Percentiles rank a stretch among this genome's conserved stretches.
Evolutionary conservation across 2,113 vertebrate species (phyloP).

Genomic region (Empidonax alnorum): DNA sequence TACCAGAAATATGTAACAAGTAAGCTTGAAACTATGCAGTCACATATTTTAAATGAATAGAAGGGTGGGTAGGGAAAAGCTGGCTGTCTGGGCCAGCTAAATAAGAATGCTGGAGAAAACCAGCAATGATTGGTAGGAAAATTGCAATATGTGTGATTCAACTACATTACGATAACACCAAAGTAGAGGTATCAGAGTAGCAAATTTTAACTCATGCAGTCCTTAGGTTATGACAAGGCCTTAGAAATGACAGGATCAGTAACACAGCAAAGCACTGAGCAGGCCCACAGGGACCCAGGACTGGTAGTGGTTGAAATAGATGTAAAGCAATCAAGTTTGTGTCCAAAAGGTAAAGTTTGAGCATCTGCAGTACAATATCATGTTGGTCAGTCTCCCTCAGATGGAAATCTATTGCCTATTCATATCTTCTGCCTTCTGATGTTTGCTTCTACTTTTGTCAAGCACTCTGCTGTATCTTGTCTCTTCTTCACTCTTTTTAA

Average conservation of each 20-base stretch:
- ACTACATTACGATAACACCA: not conserved
- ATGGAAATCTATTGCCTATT: not conserved
- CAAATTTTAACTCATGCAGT: not conserved
- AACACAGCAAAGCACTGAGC: not conserved
- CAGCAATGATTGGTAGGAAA: not conserved
- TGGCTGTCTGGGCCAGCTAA: not conserved
- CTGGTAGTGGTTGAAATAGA: not conserved
- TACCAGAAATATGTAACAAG: slow-evolving; percentile 42
- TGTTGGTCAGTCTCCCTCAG: not conserved
- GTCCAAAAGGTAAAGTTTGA: not conserved
- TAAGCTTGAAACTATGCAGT: not conserved
- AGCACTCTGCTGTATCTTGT: not conserved
- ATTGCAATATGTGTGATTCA: not conserved
- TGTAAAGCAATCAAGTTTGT: not conserved
- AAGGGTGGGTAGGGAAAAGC: not conserved
- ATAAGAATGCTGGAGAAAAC: not conserved
- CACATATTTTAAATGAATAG: not conserved
- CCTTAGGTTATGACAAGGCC: not conserved
- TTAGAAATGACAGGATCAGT: not conserved
- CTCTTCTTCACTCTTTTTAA: not conserved
- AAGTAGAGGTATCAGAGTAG: not conserved
- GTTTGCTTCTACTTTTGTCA: not conserved
- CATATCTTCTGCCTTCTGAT: not conserved
- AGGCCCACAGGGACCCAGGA: not conserved
- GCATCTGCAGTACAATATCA: not conserved